A percentile compares a stretch with the other conserved stretches of the same genome.
phyloP scores from a whole-genome alignment of 92 coral and sea anemone species.

The Paramuricea clavata region DNA sequence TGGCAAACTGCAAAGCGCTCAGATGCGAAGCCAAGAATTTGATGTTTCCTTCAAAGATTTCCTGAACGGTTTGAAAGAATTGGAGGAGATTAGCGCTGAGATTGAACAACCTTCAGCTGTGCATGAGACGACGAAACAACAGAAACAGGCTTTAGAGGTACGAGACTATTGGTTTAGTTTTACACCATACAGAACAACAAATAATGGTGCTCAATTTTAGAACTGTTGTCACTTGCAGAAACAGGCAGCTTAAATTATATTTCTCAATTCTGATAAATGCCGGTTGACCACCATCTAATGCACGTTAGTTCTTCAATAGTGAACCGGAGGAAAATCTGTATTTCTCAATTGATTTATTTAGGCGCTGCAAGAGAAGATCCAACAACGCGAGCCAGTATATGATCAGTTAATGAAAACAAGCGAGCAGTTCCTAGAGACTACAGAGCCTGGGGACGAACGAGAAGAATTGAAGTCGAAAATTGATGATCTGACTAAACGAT shows the following conservation, averaged over 20 bases:
- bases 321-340: too few relatives aligned
- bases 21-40: conserved; percentile 98
- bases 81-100: conserved; percentile 77
- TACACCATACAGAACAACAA: too few relatives aligned
- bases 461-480: conserved; percentile 82
- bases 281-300: too few relatives aligned
- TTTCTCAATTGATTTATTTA: conserved; percentile 25
- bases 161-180: neutral
- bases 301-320: too few relatives aligned
- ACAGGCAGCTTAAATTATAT: too few relatives aligned
- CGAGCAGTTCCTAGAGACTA: conserved; percentile 79
- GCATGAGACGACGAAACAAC: conserved; percentile 80
- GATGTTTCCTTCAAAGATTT: conserved; percentile 88
- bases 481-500: conserved; percentile 79
- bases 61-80: conserved; percentile 80
- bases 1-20: conserved; percentile 93
- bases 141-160: conserved; percentile 84
- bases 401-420: conserved; percentile 89
- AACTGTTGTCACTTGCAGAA: too few relatives aligned
- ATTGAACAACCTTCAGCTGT: conserved; percentile 89
- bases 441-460: conserved; percentile 90
- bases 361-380: conserved; percentile 79
- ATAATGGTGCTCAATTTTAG: too few relatives aligned
- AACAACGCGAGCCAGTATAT: conserved; percentile 85
- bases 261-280: too few relatives aligned